phyloP scores from a whole-genome alignment of 92 coral and sea anemone genomes.

The Galaxea fascicularis region DNA sequence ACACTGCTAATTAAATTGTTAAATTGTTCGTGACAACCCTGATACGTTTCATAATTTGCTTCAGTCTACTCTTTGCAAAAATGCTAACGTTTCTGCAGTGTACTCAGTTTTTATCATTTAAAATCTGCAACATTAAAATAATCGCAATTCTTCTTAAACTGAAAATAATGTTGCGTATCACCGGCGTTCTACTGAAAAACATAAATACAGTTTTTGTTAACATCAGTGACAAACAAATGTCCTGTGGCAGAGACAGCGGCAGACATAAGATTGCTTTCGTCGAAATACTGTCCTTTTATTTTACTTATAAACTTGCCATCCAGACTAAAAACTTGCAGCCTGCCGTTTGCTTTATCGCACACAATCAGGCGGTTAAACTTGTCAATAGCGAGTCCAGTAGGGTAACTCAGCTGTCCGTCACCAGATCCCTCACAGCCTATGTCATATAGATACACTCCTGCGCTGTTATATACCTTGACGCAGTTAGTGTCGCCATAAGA shows the following conservation, averaged over 20 bases:
- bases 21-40: too few species aligned
- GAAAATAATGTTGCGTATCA: too few species aligned
- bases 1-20: too few species aligned
- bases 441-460: conserved; percentile 44
- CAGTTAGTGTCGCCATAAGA: neutral
- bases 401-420: conserved; percentile 40
- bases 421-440: conserved; percentile 37
- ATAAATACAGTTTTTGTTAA: neutral
- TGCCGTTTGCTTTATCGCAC: conserved; percentile 11
- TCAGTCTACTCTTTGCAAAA: too few species aligned
- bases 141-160: too few species aligned
- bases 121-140: too few species aligned
- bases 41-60: too few species aligned
- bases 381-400: conserved; percentile 61
- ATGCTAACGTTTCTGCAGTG: too few species aligned
- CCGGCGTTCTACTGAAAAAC: neutral
- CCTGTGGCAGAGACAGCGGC: neutral
- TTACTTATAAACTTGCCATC: neutral
- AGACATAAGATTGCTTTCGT: neutral
- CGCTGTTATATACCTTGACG: conserved; percentile 58
- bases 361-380: conserved; percentile 52
- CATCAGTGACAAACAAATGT: neutral
- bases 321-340: conserved; percentile 8
- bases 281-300: neutral
- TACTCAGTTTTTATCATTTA: too few species aligned